phyloP scores from a whole-genome alignment of 2,113 vertebrate species.

The Oryzias woworae region DNA sequence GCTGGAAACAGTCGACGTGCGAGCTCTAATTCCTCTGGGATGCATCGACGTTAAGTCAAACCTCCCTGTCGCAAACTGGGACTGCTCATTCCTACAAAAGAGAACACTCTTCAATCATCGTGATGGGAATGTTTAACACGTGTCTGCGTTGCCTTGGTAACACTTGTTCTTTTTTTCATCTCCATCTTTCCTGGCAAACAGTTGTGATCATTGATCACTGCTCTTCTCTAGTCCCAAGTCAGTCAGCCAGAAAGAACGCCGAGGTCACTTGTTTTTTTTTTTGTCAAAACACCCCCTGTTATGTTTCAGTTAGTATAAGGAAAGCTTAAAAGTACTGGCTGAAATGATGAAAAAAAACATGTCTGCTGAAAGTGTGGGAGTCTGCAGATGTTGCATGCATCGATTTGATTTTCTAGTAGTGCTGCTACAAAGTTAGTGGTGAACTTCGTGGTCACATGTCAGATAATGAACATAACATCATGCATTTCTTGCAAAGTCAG shows the following conservation, averaged over 20 bases:
- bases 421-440: not conserved
- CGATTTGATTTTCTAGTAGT: not conserved
- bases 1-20: not conserved
- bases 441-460: not conserved
- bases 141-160: conserved; percentile 58
- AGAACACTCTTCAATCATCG: conserved; percentile 46
- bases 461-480: too few relatives aligned
- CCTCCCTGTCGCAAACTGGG: conserved; percentile 21
- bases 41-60: conserved; percentile 19
- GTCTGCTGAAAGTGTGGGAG: not conserved
- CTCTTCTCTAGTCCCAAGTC: conserved; percentile 15
- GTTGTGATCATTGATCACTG: conserved; percentile 31
- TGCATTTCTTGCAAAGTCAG: too few relatives aligned
- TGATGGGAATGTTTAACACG: conserved; percentile 58
- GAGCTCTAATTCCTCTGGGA: conserved; percentile 24
- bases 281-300: conserved; percentile 2
- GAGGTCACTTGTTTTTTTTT: not conserved
- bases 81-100: conserved; percentile 33
- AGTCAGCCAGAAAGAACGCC: conserved; percentile 9
- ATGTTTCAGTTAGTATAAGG: conserved; percentile 9
- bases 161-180: conserved; percentile 10
- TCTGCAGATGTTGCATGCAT: not conserved
- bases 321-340: not conserved
- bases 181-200: conserved; percentile 14
- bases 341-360: not conserved